phyloP scores from a whole-genome alignment of 2,888 invertebrate genomes.

The Vandiemenella viatica region DNA sequence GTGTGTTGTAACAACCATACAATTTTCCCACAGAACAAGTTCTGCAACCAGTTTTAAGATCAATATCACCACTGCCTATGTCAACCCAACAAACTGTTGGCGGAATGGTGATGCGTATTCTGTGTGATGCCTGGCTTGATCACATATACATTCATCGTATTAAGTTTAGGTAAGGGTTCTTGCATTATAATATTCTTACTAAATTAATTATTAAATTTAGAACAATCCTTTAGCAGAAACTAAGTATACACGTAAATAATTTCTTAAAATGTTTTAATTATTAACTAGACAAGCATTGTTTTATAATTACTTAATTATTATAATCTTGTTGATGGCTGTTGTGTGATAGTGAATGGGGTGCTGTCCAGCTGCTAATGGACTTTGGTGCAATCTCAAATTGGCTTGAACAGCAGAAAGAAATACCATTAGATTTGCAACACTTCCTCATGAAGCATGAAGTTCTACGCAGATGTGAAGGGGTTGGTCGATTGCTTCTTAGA shows the following conservation, averaged over 20 bases:
- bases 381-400: conserved; percentile 64
- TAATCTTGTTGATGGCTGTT: no score
- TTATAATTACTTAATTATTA: no score
- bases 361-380: conserved; percentile 62
- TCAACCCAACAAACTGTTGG: conserved; percentile 44
- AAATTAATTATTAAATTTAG: background rate
- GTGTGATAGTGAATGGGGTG: conserved; percentile 50
- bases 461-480: conserved; percentile 67
- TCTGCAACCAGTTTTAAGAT: conserved; percentile 57
- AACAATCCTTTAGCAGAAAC: background rate
- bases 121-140: conserved; percentile 78
- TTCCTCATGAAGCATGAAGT: conserved; percentile 31
- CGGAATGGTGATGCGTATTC: conserved; percentile 62
- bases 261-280: background rate
- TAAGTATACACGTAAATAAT: no score
- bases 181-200: background rate
- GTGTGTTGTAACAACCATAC: no score
- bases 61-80: conserved; percentile 40
- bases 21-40: conserved; percentile 50
- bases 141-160: conserved; percentile 69
- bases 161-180: conserved; percentile 52
- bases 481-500: conserved; percentile 60
- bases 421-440: conserved; percentile 24
- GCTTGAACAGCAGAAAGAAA: conserved; percentile 36
- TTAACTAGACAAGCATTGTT: no score